Percentiles rank a stretch among this genome's conserved stretches.
These are phyloP conservation scores for Lumbricus terrestris DNA, from an alignment of 2,888 invertebrate species.

Conservation along the genomic window DNA sequence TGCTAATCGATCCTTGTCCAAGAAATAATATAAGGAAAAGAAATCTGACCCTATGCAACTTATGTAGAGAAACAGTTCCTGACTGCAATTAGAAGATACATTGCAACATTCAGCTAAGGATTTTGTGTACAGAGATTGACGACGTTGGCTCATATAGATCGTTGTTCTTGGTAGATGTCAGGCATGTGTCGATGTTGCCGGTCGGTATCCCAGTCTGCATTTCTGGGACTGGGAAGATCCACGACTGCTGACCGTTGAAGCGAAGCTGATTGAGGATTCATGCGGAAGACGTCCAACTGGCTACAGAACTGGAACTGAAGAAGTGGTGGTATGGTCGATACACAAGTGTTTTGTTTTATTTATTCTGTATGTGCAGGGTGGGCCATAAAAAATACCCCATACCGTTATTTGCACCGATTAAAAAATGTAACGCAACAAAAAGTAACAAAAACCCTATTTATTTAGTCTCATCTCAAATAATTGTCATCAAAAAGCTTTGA, in stretches of 20 bases:
- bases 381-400: too few relatives aligned
- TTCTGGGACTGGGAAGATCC: conserved; percentile 87
- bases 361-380: not conserved
- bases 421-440: too few relatives aligned
- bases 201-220: conserved; percentile 66
- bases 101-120: not conserved
- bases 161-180: conserved; percentile 54
- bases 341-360: not conserved
- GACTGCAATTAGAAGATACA: not conserved
- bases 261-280: conserved; percentile 59
- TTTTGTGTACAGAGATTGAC: not conserved
- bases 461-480: too few relatives aligned
- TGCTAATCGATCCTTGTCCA: not conserved
- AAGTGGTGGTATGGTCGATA: not conserved
- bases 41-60: not conserved
- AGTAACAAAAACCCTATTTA: too few relatives aligned
- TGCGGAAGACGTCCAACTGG: not conserved
- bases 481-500: too few relatives aligned
- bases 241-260: conserved; percentile 81
- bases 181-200: conserved; percentile 61
- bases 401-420: too few relatives aligned
- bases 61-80: not conserved
- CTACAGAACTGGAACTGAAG: not conserved
- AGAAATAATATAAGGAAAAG: not conserved
- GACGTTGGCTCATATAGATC: conserved; percentile 41